A percentile compares a stretch with the other conserved stretches of the same genome.
Conservation (phyloP, 1,140 invertebrate species). For the Pseudomyrmex pallidus region DNA sequence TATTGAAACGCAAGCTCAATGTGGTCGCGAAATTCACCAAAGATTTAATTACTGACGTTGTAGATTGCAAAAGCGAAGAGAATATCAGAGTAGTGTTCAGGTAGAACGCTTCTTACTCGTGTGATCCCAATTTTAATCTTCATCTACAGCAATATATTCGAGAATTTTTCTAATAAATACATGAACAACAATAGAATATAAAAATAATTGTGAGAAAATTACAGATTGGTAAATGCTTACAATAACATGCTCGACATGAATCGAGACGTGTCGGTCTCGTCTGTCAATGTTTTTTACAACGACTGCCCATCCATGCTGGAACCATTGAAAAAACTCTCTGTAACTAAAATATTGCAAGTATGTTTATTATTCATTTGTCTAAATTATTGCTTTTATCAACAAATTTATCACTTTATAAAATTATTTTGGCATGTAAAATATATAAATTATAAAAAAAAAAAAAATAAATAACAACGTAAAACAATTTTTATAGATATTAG, state of each 20-base stretch:
- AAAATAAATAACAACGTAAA: neutral
- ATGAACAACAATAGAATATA: too few species aligned
- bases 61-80: constrained; percentile 69
- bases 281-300: constrained; percentile 82
- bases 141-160: too few species aligned
- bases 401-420: neutral
- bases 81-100: constrained; percentile 73
- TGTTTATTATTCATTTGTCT: neutral
- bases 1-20: constrained; percentile 73
- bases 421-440: neutral
- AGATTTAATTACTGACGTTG: constrained; percentile 72
- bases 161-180: neutral
- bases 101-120: constrained; percentile 47
- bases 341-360: constrained; percentile 83
- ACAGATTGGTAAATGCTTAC: constrained; percentile 77
- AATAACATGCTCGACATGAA: constrained; percentile 74
- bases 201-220: constrained; percentile 13
- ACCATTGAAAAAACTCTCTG: constrained; percentile 85
- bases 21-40: constrained; percentile 70
- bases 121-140: neutral
- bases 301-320: constrained; percentile 86
- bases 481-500: constrained; percentile 80
- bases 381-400: neutral
- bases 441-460: constrained; percentile 9
- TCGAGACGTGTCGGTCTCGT: constrained; percentile 65